Evolutionary conservation across 2,113 vertebrate species (phyloP), one percentile per base, ranked within the genome.

Genomic region (Indicator indicator): DNA sequence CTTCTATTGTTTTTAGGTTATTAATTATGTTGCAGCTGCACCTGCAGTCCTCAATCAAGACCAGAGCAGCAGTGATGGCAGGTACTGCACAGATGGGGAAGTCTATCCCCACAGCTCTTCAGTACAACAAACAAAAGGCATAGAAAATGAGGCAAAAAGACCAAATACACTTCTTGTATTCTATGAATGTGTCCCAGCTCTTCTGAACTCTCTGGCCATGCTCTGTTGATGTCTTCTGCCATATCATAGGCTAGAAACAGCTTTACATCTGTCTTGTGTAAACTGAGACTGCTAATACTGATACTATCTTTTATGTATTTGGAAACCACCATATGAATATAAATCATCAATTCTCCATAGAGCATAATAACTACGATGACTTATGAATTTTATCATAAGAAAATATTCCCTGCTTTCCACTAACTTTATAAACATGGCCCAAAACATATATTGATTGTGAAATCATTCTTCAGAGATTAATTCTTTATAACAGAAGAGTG

Each of bases 211-310:
- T 62, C 40, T 70, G 10, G 15, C 40, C 23, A 11, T 0, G 1
- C 5, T 30, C 23, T 44, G 6, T 42, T 69, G 20, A 9, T 40
- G 16, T 8, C 40, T 62, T 44, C 40, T 89, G 14, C 8, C 2
- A 0, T n/a, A 44, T n/a, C 52, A 19, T 26, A 38, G 4, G 7
- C 32, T 26, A 28, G 7, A 32, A 0, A 1, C 4, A 23, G 15
- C 54, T 46, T 50, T 67, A 10, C 40, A 77, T 32, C 13, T 15
- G 14, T 33, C 23, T 62, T 54, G 16, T 62, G 27, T 8, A 77
- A 36, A 7, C 12, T 32, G 7, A 16, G 36, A 21, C 30, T 23
- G 6, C 6, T 62, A 19, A 28, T 46, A 27, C 14, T 30, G 19
- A 15, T 44, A 24, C 3, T 32, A 0, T 0, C 0, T 42, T 81